Conservation (phyloP, 2,797 vertebrate genomes). For the Cynopterus sphinx region DNA sequence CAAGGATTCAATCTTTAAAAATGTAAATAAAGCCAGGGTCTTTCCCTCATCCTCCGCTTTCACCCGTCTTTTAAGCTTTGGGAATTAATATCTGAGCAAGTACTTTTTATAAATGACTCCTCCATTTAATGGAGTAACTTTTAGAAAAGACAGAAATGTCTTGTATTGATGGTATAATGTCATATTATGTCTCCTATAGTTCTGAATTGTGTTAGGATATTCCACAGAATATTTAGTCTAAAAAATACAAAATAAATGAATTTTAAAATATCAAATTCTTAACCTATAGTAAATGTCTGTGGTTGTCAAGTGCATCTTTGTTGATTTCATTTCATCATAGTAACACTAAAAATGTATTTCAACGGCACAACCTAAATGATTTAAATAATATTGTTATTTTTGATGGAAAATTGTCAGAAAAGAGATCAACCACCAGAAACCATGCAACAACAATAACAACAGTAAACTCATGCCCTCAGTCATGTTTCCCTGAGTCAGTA, state of each 20-base stretch:
- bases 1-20: slow-evolving; percentile 52
- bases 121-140: slow-evolving; percentile 50
- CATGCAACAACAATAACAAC: not conserved
- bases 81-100: slow-evolving; percentile 68
- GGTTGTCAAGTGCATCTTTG: not conserved
- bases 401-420: slow-evolving; percentile 39
- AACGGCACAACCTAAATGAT: slow-evolving; percentile 5
- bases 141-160: slow-evolving; percentile 53
- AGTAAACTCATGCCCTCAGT: not conserved
- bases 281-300: not conserved
- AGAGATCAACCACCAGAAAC: slow-evolving; percentile 26
- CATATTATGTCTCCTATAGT: not conserved
- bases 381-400: slow-evolving; percentile 55
- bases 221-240: not conserved
- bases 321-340: slow-evolving; percentile 37
- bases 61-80: slow-evolving; percentile 61
- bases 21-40: not conserved
- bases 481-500: not conserved
- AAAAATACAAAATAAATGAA: slow-evolving; percentile 2
- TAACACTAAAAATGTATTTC: slow-evolving; percentile 47
- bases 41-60: slow-evolving; percentile 1
- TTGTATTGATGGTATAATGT: not conserved
- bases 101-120: slow-evolving; percentile 10
- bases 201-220: not conserved
- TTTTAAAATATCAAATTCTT: not conserved